Percentiles rank a stretch among this genome's conserved stretches.
Evolutionary conservation across 2,797 vertebrate species (phyloP).

Genomic region (Chelon labrosus): DNA sequence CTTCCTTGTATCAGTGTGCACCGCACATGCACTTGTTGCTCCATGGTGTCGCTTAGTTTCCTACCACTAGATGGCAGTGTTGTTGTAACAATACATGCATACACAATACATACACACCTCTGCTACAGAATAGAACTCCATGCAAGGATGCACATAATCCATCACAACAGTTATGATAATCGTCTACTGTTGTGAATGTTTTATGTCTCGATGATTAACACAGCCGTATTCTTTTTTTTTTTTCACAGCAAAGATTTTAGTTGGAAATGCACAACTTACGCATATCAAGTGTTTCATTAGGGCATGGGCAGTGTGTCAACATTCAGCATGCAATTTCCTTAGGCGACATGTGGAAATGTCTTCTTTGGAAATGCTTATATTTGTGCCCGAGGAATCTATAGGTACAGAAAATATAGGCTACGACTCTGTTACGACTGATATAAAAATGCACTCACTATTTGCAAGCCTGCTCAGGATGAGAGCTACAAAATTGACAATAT

Average conservation of each 20-base stretch:
- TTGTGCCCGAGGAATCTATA: too few relatives aligned
- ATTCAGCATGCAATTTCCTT: too few relatives aligned
- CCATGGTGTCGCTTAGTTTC: not conserved
- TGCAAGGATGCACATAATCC: not conserved
- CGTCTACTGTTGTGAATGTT: not conserved
- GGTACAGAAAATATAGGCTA: too few relatives aligned
- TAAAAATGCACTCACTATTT: not conserved
- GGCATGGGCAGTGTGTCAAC: not conserved
- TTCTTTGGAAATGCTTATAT: not conserved
- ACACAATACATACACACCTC: not conserved
- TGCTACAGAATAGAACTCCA: not conserved
- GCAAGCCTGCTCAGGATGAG: not conserved
- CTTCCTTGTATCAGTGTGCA: too few relatives aligned
- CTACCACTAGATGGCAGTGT: constrained; percentile 63
- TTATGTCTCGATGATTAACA: not conserved
- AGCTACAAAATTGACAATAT: too few relatives aligned
- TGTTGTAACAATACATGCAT: not conserved
- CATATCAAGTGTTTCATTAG: not conserved
- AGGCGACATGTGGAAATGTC: not conserved
- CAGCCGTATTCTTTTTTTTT: not conserved
- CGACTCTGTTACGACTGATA: too few relatives aligned
- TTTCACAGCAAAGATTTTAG: not conserved
- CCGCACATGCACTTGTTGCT: too few relatives aligned
- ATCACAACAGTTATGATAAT: not conserved
- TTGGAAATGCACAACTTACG: not conserved